phyloP scores from a whole-genome alignment of 2,888 invertebrate genomes.

The Barypeithes pellucidus region DNA sequence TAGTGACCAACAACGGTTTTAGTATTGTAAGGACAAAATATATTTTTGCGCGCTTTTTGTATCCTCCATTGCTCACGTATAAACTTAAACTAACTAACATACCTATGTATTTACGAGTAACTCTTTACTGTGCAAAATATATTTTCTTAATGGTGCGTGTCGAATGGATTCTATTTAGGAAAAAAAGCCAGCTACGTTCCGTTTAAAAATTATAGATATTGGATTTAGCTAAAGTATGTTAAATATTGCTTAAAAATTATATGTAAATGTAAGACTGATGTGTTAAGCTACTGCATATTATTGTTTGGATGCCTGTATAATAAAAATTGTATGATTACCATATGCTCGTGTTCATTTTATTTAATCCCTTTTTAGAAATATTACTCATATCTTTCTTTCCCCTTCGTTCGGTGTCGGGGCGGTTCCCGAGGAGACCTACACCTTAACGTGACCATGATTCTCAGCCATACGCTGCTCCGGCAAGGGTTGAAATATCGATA shows the following conservation, averaged over 20 bases:
- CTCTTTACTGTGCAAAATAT: constrained; percentile 49
- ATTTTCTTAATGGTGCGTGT: constrained; percentile 49
- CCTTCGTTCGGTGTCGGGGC: too few relatives aligned
- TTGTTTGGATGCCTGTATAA: constrained; percentile 68
- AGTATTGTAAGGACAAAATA: constrained; percentile 30
- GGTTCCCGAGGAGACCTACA: too few relatives aligned
- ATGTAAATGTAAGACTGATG: constrained; percentile 69
- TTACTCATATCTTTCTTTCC: too few relatives aligned
- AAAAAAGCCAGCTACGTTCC: constrained; percentile 44
- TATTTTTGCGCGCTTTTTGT: constrained; percentile 41
- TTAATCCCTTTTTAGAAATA: not conserved
- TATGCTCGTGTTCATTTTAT: not conserved
- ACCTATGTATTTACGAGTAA: constrained; percentile 32
- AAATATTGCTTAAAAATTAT: constrained; percentile 62
- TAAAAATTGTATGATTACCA: constrained; percentile 65
- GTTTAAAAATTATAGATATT: constrained; percentile 54
- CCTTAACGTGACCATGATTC: too few relatives aligned
- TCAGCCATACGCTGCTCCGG: too few relatives aligned
- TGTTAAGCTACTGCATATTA: constrained; percentile 67
- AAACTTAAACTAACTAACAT: constrained; percentile 32
- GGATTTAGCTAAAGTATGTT: constrained; percentile 59
- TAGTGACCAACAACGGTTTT: constrained; percentile 28
- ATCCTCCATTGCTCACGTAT: constrained; percentile 44
- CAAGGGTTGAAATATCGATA: too few relatives aligned
- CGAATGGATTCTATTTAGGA: constrained; percentile 39